A percentile compares a stretch with the other conserved stretches of the same genome.
phyloP scores from a whole-genome alignment of 2,888 invertebrate species.

The Nemotelus nigrinus region DNA sequence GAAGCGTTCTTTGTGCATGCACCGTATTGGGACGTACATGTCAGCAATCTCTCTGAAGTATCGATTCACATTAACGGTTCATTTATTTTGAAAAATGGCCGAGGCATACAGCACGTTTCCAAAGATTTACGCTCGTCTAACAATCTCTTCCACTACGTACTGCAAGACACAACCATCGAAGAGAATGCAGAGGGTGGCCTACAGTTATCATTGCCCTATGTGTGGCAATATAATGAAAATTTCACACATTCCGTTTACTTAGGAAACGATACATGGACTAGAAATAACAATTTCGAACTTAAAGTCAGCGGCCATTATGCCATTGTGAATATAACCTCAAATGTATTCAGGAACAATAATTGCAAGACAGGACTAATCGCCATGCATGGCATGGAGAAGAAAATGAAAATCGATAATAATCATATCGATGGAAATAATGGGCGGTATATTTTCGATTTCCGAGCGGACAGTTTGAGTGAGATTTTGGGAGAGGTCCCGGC shows the following conservation, averaged over 20 bases:
- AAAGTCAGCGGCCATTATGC: conserved; percentile 94
- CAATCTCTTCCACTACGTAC: conserved; percentile 94
- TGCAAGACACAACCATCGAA: conserved; percentile 87
- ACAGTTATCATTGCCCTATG: conserved; percentile 88
- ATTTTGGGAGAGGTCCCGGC: conserved; percentile 87
- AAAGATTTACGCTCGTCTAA: conserved; percentile 95
- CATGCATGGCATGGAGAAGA: conserved; percentile 96
- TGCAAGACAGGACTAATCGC: conserved; percentile 84
- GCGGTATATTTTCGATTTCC: conserved; percentile 85
- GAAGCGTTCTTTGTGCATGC: conserved; percentile 86
- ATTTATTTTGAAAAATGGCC: conserved; percentile 86
- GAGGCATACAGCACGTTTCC: conserved; percentile 88
- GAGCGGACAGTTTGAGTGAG: conserved; percentile 92
- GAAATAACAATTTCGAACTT: conserved; percentile 86
- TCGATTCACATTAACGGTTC: conserved; percentile 88
- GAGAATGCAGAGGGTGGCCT: conserved; percentile 89
- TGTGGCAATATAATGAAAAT: conserved; percentile 95
- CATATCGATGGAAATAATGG: conserved; percentile 82
- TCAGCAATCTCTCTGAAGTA: conserved; percentile 89
- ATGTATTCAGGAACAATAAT: conserved; percentile 83
- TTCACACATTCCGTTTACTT: conserved; percentile 91
- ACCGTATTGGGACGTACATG: conserved; percentile 85
- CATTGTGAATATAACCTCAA: conserved; percentile 85
- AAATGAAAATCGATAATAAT: conserved; percentile 84
- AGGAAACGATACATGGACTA: conserved; percentile 86